Conservation (phyloP, 1,140 invertebrate genomes). For the Idris sp. region DNA sequence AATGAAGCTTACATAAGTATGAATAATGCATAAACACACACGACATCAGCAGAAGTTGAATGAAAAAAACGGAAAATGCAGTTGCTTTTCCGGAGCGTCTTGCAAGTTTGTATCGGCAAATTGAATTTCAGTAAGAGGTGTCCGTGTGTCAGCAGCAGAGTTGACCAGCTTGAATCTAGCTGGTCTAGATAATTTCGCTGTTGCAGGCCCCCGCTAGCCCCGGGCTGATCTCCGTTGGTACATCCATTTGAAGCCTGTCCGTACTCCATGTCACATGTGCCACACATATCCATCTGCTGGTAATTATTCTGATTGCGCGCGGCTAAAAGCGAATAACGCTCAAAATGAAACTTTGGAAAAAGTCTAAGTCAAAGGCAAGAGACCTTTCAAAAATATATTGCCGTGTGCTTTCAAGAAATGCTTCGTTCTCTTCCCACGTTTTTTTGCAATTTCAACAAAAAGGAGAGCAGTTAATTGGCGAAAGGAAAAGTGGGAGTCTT, state of each 20-base stretch:
- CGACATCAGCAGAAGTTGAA: no score
- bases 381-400: no score
- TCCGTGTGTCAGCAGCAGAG: constrained; percentile 55
- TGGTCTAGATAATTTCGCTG: constrained; percentile 63
- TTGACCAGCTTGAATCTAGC: constrained; percentile 62
- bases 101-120: constrained; percentile 2
- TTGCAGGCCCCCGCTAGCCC: constrained; percentile 52
- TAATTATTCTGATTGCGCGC: constrained; percentile 63
- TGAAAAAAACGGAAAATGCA: no score
- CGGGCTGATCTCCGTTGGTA: constrained; percentile 57
- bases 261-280: constrained; percentile 62
- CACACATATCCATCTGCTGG: constrained; percentile 63
- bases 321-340: no score
- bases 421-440: constrained; percentile 32
- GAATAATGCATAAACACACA: no score
- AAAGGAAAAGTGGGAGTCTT: neutral
- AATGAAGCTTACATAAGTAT: no score
- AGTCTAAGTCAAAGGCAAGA: no score
- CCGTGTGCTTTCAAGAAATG: no score
- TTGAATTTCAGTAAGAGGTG: constrained; percentile 65
- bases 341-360: no score
- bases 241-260: constrained; percentile 57
- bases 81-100: constrained; percentile 2
- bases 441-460: constrained; percentile 11
- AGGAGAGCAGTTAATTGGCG: neutral